Conservation (phyloP, 2,113 vertebrate species). For the Rhabdornis inornatus region DNA sequence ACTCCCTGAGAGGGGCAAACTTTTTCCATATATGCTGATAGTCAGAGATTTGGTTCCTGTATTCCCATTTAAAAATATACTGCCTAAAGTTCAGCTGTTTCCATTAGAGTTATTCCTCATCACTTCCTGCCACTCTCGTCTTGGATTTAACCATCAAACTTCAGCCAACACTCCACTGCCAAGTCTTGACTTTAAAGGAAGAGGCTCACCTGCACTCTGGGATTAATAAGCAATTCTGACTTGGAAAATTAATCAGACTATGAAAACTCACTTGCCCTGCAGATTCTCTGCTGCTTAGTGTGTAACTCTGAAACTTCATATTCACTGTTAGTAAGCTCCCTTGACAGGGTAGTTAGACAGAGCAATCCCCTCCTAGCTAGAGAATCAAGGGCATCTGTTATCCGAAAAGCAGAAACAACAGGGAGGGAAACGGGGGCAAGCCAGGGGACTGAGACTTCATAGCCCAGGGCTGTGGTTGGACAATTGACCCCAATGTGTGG, state of each 20-base stretch:
- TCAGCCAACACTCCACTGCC: neutral
- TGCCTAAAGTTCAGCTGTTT: neutral
- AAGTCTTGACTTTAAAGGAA: neutral
- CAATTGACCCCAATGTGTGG: too few species aligned
- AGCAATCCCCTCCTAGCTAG: too few species aligned
- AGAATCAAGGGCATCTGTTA: too few species aligned
- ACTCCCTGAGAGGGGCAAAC: neutral
- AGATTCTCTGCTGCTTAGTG: too few species aligned
- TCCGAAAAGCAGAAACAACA: too few species aligned
- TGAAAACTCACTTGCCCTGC: neutral
- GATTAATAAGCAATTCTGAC: neutral
- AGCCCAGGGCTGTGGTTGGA: too few species aligned
- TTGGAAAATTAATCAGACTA: neutral
- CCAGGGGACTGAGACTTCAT: too few species aligned
- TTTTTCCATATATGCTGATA: conserved; percentile 39
- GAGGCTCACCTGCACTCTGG: neutral
- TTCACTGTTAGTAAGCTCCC: too few species aligned
- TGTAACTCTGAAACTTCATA: too few species aligned
- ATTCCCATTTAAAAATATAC: conserved; percentile 1
- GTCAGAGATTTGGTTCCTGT: conserved; percentile 12
- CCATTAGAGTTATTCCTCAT: neutral
- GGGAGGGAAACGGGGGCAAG: too few species aligned
- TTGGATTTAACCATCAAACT: neutral
- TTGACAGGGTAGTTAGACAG: too few species aligned
- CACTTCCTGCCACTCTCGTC: neutral